phyloP scores from a whole-genome alignment of 2,888 invertebrate species.

The Pseudeuparius sepicola region DNA sequence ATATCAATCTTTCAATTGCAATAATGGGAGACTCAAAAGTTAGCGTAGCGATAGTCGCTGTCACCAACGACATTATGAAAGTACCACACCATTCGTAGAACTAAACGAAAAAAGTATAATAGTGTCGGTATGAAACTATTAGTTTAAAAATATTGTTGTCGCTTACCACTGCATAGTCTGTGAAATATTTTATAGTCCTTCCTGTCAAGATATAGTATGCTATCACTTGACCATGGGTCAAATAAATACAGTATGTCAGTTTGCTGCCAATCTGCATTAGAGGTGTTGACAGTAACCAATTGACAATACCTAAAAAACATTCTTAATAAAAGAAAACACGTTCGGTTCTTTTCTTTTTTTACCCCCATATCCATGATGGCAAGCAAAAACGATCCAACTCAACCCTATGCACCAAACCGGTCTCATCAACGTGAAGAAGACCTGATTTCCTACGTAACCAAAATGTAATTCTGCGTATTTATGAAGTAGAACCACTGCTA shows the following conservation, averaged over 20 bases:
- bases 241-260: conserved; percentile 39
- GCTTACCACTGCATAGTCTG: conserved; percentile 21
- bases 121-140: too few relatives aligned
- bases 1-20: conserved; percentile 20
- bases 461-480: conserved; percentile 12
- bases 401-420: conserved; percentile 19
- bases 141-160: too few relatives aligned
- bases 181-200: conserved; percentile 16
- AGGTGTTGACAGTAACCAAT: conserved; percentile 42
- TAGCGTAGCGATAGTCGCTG: conserved; percentile 22
- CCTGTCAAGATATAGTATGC: conserved; percentile 10
- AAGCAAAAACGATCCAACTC: conserved; percentile 16
- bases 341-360: too few relatives aligned
- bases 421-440: conserved; percentile 16
- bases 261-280: conserved; percentile 45
- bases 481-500: conserved; percentile 3
- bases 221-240: conserved; percentile 22
- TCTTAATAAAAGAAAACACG: background rate
- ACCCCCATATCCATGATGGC: conserved; percentile 19
- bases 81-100: conserved; percentile 17
- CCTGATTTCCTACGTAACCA: conserved; percentile 14
- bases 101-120: conserved; percentile 18
- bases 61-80: conserved; percentile 19
- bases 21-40: conserved; percentile 26
- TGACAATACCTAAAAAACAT: conserved; percentile 42